Evolutionary conservation across 1,140 invertebrate genomes (phyloP).

Genomic region (Eriosoma lanigerum): DNA sequence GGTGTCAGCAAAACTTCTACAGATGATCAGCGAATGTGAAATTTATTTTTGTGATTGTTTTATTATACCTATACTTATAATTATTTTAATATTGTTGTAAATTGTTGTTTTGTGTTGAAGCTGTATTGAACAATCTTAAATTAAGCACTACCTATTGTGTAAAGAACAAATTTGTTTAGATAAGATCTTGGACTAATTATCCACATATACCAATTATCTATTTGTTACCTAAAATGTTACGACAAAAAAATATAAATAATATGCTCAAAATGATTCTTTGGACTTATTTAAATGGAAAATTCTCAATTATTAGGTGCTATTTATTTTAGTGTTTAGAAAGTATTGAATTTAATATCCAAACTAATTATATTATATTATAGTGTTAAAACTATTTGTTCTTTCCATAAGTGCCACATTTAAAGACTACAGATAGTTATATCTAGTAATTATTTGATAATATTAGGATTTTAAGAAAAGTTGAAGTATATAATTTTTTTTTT

Average conservation of each 20-base stretch:
- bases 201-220: conserved; percentile 2
- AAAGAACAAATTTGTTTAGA: conserved; percentile 9
- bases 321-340: conserved; percentile 28
- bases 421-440: conserved; percentile 20
- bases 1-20: background rate
- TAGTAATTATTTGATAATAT: conserved; percentile 21
- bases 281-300: conserved; percentile 14
- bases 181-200: background rate
- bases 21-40: background rate
- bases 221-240: conserved; percentile 48
- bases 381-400: conserved; percentile 19
- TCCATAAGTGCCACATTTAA: conserved; percentile 18
- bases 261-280: conserved; percentile 45
- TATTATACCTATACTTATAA: conserved; percentile 4
- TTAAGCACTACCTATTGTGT: background rate
- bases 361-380: conserved; percentile 12
- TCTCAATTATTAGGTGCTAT: conserved; percentile 46
- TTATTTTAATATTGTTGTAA: background rate
- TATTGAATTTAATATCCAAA: background rate
- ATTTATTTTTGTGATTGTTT: conserved; percentile 20
- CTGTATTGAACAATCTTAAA: background rate
- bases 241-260: conserved; percentile 2
- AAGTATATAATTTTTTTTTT: background rate
- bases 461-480: background rate
- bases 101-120: background rate